Evolutionary conservation across 1,140 invertebrate genomes (phyloP).

Genomic region (Brachystomella parvula): DNA sequence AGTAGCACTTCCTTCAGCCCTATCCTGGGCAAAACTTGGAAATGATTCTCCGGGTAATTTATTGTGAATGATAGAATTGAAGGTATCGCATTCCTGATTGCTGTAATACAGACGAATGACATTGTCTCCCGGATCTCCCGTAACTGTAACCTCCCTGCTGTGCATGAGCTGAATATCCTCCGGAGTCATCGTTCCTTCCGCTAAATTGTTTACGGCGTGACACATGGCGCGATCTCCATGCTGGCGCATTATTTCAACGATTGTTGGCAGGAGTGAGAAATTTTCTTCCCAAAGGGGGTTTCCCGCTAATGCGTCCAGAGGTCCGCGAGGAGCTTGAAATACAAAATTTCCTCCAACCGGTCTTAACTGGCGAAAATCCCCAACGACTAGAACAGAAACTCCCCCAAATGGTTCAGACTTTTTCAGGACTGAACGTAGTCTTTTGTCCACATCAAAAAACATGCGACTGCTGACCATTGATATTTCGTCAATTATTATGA

Average conservation of each 20-base stretch:
- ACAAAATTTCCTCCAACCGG: conserved; percentile 25
- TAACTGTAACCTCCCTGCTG: background rate
- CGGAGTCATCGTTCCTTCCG: conserved; percentile 9
- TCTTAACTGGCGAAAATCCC: conserved; percentile 38
- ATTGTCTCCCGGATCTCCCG: background rate
- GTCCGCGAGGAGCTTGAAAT: conserved; percentile 1
- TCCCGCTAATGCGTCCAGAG: background rate
- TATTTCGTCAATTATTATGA: conserved; percentile 44
- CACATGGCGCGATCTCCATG: background rate
- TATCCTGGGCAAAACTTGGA: background rate
- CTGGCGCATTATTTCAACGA: conserved; percentile 23
- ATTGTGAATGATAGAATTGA: background rate
- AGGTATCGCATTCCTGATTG: conserved; percentile 4
- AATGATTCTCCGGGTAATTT: background rate
- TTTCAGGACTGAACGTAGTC: conserved; percentile 42
- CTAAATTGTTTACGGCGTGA: conserved; percentile 21
- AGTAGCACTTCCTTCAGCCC: background rate
- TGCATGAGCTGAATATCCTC: conserved; percentile 16
- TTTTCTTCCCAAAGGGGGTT: conserved; percentile 15
- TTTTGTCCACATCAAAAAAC: conserved; percentile 37
- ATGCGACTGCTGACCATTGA: conserved; percentile 40
- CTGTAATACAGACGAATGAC: conserved; percentile 9
- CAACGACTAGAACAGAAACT: conserved; percentile 34
- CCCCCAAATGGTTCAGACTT: conserved; percentile 36
- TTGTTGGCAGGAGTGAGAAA: conserved; percentile 20